These are phyloP conservation scores for Miniopterus natalensis DNA, from an alignment of 2,113 vertebrate genomes.

Conservation along the genomic window DNA sequence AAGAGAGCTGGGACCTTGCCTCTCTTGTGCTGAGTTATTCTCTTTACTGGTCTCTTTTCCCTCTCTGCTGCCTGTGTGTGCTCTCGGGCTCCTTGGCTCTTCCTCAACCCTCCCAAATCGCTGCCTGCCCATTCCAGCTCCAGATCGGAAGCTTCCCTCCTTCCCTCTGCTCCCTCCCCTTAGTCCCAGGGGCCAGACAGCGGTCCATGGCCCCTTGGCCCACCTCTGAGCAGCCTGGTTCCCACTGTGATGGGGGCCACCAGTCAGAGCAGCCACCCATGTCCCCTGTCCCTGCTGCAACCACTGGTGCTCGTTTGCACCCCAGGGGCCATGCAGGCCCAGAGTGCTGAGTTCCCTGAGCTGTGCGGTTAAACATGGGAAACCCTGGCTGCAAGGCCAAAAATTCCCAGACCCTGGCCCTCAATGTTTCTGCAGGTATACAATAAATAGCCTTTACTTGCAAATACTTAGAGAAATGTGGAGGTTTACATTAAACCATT, in stretches of 20 bases:
- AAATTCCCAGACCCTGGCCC: not conserved
- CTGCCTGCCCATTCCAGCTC: not conserved
- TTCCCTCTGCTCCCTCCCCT: not conserved
- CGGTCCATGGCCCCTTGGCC: not conserved
- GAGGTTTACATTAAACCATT: not conserved
- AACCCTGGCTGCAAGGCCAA: not conserved
- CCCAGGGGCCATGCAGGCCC: not conserved
- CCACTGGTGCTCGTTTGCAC: not conserved
- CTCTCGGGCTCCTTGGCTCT: not conserved
- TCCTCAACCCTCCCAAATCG: not conserved
- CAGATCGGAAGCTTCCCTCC: not conserved
- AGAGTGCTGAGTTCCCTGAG: not conserved
- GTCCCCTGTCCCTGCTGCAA: not conserved
- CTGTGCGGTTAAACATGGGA: not conserved
- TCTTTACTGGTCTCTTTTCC: not conserved
- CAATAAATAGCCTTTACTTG: not conserved
- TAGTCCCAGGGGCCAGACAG: not conserved
- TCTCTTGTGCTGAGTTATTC: not conserved
- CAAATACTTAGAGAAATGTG: not conserved
- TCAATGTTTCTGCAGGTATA: not conserved
- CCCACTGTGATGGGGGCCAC: too few species aligned
- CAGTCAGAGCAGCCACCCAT: too few species aligned
- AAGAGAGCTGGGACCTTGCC: not conserved
- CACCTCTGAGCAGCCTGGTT: not conserved
- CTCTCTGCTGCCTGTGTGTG: not conserved